phyloP scores from a whole-genome alignment of 2,113 vertebrate species.

The Planiliza haematocheilus region DNA sequence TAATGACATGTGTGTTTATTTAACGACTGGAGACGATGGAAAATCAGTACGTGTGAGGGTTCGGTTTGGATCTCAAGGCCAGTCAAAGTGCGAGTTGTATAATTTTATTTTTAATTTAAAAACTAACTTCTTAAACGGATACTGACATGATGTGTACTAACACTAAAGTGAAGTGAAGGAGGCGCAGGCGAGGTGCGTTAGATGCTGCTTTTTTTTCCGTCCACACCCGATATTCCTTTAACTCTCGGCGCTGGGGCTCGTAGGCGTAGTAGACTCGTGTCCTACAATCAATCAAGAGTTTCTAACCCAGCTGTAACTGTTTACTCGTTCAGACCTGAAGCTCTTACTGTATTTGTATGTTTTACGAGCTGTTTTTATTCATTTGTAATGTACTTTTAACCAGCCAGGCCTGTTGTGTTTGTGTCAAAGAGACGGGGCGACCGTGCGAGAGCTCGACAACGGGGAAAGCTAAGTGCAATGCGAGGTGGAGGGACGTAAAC shows the following conservation, averaged over 20 bases:
- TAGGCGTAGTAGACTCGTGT: constrained; percentile 9
- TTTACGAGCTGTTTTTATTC: constrained; percentile 64
- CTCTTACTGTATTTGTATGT: constrained; percentile 75
- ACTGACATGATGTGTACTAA: constrained; percentile 17
- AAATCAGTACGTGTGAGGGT: neutral
- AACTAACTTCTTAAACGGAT: neutral
- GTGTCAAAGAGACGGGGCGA: constrained; percentile 55
- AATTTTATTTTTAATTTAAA: neutral
- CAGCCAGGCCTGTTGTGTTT: constrained; percentile 69
- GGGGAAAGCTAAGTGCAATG: constrained; percentile 64
- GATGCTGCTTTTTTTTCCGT: constrained; percentile 55
- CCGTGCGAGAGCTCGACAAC: constrained; percentile 15
- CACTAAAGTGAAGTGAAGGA: neutral
- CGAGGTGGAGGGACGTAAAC: neutral
- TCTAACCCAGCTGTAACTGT: constrained; percentile 56
- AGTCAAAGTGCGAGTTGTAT: constrained; percentile 5
- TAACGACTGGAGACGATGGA: neutral
- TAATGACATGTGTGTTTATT: neutral
- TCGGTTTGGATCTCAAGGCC: no score
- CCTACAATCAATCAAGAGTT: constrained; percentile 52
- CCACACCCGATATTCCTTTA: constrained; percentile 24
- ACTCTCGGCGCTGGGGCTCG: constrained; percentile 46
- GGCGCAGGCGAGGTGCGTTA: neutral
- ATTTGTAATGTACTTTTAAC: constrained; percentile 65
- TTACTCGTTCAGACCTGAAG: constrained; percentile 72